phyloP scores from a whole-genome alignment of 2,888 invertebrate genomes.

The Sinohyriopsis cumingii region DNA sequence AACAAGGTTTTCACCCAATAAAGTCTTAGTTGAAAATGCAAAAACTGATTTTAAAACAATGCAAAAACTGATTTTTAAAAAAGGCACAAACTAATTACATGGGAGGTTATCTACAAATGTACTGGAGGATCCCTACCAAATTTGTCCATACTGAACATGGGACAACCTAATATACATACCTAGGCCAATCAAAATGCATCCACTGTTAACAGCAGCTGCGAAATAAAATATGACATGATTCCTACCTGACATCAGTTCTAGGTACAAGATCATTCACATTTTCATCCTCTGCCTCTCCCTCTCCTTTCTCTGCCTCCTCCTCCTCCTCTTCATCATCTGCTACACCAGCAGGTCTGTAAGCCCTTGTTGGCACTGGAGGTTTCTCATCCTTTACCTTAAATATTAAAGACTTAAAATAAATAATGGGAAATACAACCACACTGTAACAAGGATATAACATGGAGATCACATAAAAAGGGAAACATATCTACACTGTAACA shows the following conservation, averaged over 20 bases:
- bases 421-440: background rate
- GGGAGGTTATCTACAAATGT: too few relatives aligned
- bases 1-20: too few relatives aligned
- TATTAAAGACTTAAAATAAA: background rate
- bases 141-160: too few relatives aligned
- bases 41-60: too few relatives aligned
- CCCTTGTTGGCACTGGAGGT: constrained; percentile 84
- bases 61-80: too few relatives aligned
- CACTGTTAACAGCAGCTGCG: background rate
- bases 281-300: constrained; percentile 58
- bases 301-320: constrained; percentile 71
- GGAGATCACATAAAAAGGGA: background rate
- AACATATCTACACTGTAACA: background rate
- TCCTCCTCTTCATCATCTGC: constrained; percentile 73
- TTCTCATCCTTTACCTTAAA: constrained; percentile 77
- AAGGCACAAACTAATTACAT: too few relatives aligned
- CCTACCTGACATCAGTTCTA: constrained; percentile 75
- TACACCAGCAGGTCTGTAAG: constrained; percentile 68
- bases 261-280: constrained; percentile 82
- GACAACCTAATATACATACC: too few relatives aligned
- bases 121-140: too few relatives aligned
- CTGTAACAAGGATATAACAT: background rate
- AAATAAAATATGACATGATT: background rate
- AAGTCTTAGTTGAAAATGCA: too few relatives aligned
- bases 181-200: background rate